These are phyloP conservation scores for Lingula anatina DNA, from an alignment of 2,888 invertebrate species.

Conservation along the genomic window DNA sequence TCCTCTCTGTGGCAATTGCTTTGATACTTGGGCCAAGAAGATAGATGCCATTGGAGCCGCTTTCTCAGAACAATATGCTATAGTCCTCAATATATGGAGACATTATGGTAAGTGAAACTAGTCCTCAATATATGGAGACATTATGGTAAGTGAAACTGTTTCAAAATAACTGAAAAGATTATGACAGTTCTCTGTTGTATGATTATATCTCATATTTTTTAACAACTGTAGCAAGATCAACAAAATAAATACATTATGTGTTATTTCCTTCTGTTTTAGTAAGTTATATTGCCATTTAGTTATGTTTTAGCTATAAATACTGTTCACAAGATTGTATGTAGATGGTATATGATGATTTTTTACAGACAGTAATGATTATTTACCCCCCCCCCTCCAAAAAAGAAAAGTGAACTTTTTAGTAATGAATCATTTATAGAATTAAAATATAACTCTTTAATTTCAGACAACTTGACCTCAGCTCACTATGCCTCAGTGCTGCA, in stretches of 20 bases:
- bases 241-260: too few relatives aligned
- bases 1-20: slow-evolving; percentile 28
- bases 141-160: slow-evolving; percentile 14
- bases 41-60: slow-evolving; percentile 14
- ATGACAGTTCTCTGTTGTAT: too few relatives aligned
- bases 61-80: not conserved
- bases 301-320: not conserved
- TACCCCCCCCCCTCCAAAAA: too few relatives aligned
- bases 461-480: not conserved
- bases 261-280: too few relatives aligned
- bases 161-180: slow-evolving; percentile 6
- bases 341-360: too few relatives aligned
- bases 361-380: too few relatives aligned
- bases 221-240: too few relatives aligned
- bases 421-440: too few relatives aligned
- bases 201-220: too few relatives aligned
- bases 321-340: not conserved
- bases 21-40: slow-evolving; percentile 22
- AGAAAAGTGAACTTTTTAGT: too few relatives aligned
- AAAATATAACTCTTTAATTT: too few relatives aligned
- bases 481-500: not conserved
- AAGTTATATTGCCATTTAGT: too few relatives aligned
- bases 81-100: slow-evolving; percentile 5
- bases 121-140: slow-evolving; percentile 5
- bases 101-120: slow-evolving; percentile 14